Evolutionary conservation across 53 echinoderm and acorn worm species (phyloP), one percentile per base, ranked within the genome.

Genomic region (Hippasteria phrygiana): DNA sequence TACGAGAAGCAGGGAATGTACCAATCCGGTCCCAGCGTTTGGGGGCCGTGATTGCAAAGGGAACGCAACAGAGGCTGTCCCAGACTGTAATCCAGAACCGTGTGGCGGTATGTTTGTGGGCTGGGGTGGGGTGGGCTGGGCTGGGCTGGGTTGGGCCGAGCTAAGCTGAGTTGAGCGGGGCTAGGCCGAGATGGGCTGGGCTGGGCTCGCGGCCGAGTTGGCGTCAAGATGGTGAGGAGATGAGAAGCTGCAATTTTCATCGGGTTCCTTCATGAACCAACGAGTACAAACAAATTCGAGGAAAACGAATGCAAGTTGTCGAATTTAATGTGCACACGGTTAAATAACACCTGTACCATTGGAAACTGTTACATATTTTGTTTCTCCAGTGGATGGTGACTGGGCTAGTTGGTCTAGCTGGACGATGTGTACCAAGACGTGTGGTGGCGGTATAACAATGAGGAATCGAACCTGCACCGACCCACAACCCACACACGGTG

Each of bases 401-500:
- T 94, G 94, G 94, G 59, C 90, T 46, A 73, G 56, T 40, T 94
- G 94, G 94, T 62, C 92, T 8, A 40, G 32, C 10, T 94, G 94
- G 94, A 71, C 90, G 20, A 74, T 74, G 24, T 94, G 94, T 46
- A 90, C 94, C n/a, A 84, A 83, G 46, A 94, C 94, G 29, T 94
- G 94, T 79, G 94, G 94, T 29, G 90, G 92, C 36, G 95, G 95
- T 10, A 79, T 34, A 22, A 88, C 75, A 3, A 33, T 50, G 5
- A 74, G 95, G 28, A 88, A 62, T 53, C 90, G 95, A 35, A 41
- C 66, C 34, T 95, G 95, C 70, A 90, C 90, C 53, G 75, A 88
- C 40, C 95, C 93, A 36, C n/a, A 69, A 0, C 88, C 85, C 9
- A 95, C 95, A n/a, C 90, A 88, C 64, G 95, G 95, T 3, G 95